Base-by-base conservation (phyloP, 2,797 vertebrate genomes). In the Synaphobranchus kaupii region DNA sequence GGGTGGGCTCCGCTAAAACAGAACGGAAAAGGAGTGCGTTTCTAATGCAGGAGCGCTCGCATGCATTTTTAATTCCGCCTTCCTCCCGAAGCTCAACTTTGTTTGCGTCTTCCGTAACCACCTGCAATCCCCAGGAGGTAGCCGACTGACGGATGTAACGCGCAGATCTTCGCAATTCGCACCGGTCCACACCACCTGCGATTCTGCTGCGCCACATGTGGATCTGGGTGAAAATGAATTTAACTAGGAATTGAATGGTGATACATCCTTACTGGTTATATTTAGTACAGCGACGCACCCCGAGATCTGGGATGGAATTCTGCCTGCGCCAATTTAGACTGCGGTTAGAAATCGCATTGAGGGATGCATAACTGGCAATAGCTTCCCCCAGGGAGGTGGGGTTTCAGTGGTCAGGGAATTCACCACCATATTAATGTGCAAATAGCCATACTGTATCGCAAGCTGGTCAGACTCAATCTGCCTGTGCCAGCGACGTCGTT, bases 31-130 rank as follows among this genome's bases (percentile, higher is more conserved):
- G 7, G 80, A 71, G 25, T 28, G 52, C 9, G 15, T 83, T 31
- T 31, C 50, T 8, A 22, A 83, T 83, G 52, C 48, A 83, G 48
- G 56, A 8, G 76, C 39, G 48, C 39, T 31, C 20, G 66, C 66
- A 84, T 87, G 66, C 60, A 56, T 86, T 60, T 56, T 25, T 44
- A 87, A 83, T 83, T 44, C 48, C 0, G 9, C 81, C 47, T 54
- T 83, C 48, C 48, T 81, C 8, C 31, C 48, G 44, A 9, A 22
- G 20, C n/a, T 34, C 81, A 15, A 10, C 9, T 31, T 28, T 25
- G 20, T 22, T 71, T 22, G 71, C 20, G 83, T 84, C 83, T 84
- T 12, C 31, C 28, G 4, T 9, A 17, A 2, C 48, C 25, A 83
- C 3, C 58, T 71, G 76, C 50, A 50, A 20, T 25, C 22, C 22